These are phyloP conservation scores for Sinelater perroti DNA, from an alignment of 2,888 invertebrate genomes.

Conservation along the genomic window DNA sequence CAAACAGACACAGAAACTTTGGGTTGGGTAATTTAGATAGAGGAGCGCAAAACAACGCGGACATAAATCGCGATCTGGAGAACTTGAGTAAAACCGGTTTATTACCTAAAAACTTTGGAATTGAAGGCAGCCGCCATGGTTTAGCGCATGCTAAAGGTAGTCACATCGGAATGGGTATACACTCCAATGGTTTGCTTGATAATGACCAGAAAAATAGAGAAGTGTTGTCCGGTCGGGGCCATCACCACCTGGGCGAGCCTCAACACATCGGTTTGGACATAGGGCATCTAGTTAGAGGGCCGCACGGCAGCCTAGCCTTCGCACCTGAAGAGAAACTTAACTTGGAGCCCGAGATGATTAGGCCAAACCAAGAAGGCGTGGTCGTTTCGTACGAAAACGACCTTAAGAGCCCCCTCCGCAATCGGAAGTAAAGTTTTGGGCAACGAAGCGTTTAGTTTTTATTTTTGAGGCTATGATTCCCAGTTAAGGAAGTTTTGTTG, in stretches of 20 bases:
- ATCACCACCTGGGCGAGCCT: conserved; percentile 59
- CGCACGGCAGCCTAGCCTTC: conserved; percentile 66
- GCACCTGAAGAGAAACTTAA: conserved; percentile 67
- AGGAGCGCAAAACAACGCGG: conserved; percentile 29
- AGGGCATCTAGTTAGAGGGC: conserved; percentile 63
- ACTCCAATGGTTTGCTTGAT: conserved; percentile 18
- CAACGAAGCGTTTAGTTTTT: too few species aligned
- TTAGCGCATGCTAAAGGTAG: conserved; percentile 47
- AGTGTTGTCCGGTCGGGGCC: conserved; percentile 40
- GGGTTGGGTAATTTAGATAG: conserved; percentile 42
- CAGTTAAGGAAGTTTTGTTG: conserved; percentile 11
- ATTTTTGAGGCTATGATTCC: conserved; percentile 20
- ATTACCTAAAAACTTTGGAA: conserved; percentile 48
- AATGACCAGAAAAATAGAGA: conserved; percentile 13
- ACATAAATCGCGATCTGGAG: conserved; percentile 40
- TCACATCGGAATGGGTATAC: conserved; percentile 54
- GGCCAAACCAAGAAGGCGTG: conserved; percentile 68
- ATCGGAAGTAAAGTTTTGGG: too few species aligned
- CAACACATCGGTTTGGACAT: conserved; percentile 53
- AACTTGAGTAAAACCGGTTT: conserved; percentile 37
- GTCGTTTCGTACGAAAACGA: conserved; percentile 65
- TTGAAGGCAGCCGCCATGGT: conserved; percentile 51
- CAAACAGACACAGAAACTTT: conserved; percentile 47
- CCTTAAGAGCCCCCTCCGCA: conserved; percentile 25
- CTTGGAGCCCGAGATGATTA: conserved; percentile 67